A percentile compares a stretch with the other conserved stretches of the same genome.
Conservation (phyloP, 2,797 vertebrate species). For the Anisognathus igniventris region DNA sequence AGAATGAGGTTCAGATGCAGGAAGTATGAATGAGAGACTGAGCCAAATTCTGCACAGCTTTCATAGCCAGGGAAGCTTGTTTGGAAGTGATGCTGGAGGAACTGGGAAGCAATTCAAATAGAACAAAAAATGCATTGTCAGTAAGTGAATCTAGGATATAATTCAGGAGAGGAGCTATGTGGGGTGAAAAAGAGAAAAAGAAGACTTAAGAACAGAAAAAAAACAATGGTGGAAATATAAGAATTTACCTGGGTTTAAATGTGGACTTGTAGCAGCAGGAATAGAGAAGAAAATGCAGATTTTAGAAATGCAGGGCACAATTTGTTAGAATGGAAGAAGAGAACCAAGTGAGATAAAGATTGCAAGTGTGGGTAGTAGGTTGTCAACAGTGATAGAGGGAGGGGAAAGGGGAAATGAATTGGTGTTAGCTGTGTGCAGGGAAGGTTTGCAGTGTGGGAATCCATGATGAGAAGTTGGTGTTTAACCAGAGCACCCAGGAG, state of each 20-base stretch:
- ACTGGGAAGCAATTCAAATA: slow-evolving; percentile 35
- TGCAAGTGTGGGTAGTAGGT: not conserved
- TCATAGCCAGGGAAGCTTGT: not conserved
- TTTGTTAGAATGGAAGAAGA: not conserved
- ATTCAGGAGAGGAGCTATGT: not conserved
- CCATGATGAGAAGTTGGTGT: not conserved
- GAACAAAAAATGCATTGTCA: slow-evolving; percentile 45
- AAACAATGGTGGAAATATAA: not conserved
- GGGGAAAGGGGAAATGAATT: not conserved
- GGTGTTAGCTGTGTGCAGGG: not conserved
- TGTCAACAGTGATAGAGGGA: not conserved
- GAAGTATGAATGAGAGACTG: slow-evolving; percentile 36
- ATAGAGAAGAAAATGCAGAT: not conserved
- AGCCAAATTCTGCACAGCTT: slow-evolving; percentile 34
- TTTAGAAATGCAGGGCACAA: not conserved
- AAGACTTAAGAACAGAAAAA: not conserved
- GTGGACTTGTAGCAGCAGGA: not conserved
- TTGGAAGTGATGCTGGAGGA: slow-evolving; percentile 27
- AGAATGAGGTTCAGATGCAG: slow-evolving; percentile 48
- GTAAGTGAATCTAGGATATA: not conserved
- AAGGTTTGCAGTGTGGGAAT: not conserved
- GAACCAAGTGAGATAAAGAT: not conserved
- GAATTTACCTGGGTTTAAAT: not conserved
- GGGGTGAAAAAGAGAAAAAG: not conserved
- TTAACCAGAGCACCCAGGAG: not conserved